Conservation (phyloP, 2,888 invertebrate genomes). For the Tridacna crocea region DNA sequence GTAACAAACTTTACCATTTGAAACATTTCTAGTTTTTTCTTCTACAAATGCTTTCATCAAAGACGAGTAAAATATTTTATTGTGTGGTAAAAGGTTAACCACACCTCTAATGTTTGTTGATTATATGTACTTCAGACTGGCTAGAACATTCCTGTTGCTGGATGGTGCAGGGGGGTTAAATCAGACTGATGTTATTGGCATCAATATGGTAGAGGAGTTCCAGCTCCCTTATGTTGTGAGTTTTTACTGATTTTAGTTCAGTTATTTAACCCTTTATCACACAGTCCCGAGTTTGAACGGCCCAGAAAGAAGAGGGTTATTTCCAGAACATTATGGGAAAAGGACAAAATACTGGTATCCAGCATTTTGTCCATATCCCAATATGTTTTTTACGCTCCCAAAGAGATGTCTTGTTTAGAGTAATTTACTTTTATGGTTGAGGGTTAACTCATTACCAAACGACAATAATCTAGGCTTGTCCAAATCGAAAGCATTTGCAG, state of each 20-base stretch:
- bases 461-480: too few relatives aligned
- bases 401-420: neutral
- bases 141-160: slow-evolving; percentile 75
- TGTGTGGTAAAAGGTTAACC: too few relatives aligned
- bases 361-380: too few relatives aligned
- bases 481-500: too few relatives aligned
- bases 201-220: slow-evolving; percentile 80
- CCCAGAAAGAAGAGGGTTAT: neutral
- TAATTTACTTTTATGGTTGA: neutral
- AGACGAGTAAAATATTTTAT: too few relatives aligned
- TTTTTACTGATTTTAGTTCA: slow-evolving; percentile 6
- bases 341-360: neutral
- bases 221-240: slow-evolving; percentile 78
- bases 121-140: slow-evolving; percentile 67
- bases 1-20: too few relatives aligned
- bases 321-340: neutral
- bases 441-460: neutral
- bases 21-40: too few relatives aligned
- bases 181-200: slow-evolving; percentile 69
- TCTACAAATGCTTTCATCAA: too few relatives aligned
- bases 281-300: neutral
- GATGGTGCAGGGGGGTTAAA: slow-evolving; percentile 72
- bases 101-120: too few relatives aligned
- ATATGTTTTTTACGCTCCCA: too few relatives aligned
- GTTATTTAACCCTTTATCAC: neutral